phyloP scores from a whole-genome alignment of 2,888 invertebrate species.

The Aphodius sticticus region DNA sequence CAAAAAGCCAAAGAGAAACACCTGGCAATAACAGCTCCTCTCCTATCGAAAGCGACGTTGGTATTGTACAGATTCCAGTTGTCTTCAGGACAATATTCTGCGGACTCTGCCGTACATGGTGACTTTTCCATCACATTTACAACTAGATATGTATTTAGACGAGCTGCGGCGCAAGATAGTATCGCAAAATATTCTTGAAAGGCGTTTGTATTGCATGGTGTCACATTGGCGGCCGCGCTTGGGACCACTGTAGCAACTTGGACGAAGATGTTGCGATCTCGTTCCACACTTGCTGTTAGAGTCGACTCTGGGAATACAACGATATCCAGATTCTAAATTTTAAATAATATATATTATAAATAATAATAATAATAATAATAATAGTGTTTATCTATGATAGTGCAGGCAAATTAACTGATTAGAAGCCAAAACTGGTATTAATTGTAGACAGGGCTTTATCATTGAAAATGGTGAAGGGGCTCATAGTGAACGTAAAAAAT shows the following conservation, averaged over 20 bases:
- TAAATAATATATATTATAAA: too few species aligned
- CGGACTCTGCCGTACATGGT: slow-evolving; percentile 59
- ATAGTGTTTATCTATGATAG: too few species aligned
- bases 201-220: slow-evolving; percentile 51
- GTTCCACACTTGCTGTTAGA: slow-evolving; percentile 53
- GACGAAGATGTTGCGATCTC: slow-evolving; percentile 54
- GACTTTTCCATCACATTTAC: slow-evolving; percentile 73
- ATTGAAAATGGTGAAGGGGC: too few species aligned
- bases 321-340: slow-evolving; percentile 72
- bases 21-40: slow-evolving; percentile 71
- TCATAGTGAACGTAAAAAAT: too few species aligned
- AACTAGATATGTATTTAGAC: slow-evolving; percentile 70
- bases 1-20: slow-evolving; percentile 57
- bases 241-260: slow-evolving; percentile 57
- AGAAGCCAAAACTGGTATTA: too few species aligned
- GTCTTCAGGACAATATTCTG: slow-evolving; percentile 58
- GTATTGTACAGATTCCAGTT: slow-evolving; percentile 74
- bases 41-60: slow-evolving; percentile 78
- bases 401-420: too few species aligned
- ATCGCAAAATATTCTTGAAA: slow-evolving; percentile 63
- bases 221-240: slow-evolving; percentile 46
- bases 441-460: too few species aligned
- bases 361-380: too few species aligned
- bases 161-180: slow-evolving; percentile 69
- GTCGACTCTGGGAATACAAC: slow-evolving; percentile 80